Conservation (phyloP, 1,140 invertebrate species). For the Laupala kohalensis region DNA sequence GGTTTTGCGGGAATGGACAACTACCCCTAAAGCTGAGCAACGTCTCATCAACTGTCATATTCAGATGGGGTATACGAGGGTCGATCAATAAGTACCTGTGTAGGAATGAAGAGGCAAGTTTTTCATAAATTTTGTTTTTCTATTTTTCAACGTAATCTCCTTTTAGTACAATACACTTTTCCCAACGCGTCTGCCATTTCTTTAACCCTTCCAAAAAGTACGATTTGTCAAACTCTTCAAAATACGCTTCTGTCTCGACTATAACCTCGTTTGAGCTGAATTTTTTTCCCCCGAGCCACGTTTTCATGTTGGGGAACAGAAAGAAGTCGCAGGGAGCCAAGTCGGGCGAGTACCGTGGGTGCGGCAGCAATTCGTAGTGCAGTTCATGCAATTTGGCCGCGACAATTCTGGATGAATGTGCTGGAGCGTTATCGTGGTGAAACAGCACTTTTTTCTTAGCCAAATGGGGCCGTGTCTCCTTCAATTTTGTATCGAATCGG, state of each 20-base stretch:
- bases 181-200: conserved; percentile 10
- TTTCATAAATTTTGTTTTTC: background rate
- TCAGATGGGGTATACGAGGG: too few relatives aligned
- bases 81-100: too few relatives aligned
- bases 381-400: conserved; percentile 25
- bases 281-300: conserved; percentile 1
- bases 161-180: conserved; percentile 14
- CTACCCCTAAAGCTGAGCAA: too few relatives aligned
- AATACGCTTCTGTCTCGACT: conserved; percentile 17
- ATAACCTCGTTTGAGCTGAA: conserved; percentile 14
- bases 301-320: conserved; percentile 20
- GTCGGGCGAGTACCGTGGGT: conserved; percentile 32
- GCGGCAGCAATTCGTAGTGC: conserved; percentile 29
- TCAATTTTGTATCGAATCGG: background rate
- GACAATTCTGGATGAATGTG: conserved; percentile 21
- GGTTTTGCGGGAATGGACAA: too few relatives aligned
- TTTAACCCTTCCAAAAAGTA: conserved; percentile 4
- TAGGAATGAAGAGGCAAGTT: background rate
- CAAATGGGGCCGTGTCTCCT: conserved; percentile 16
- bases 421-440: conserved; percentile 27
- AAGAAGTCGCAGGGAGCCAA: conserved; percentile 29
- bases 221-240: conserved; percentile 16
- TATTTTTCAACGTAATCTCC: conserved; percentile 17
- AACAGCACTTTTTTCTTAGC: conserved; percentile 28
- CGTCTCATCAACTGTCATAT: too few relatives aligned